Percentiles rank a stretch among this genome's conserved stretches.
Conservation (phyloP, 2,888 invertebrate species). For the Aphidoletes aphidimyza region DNA sequence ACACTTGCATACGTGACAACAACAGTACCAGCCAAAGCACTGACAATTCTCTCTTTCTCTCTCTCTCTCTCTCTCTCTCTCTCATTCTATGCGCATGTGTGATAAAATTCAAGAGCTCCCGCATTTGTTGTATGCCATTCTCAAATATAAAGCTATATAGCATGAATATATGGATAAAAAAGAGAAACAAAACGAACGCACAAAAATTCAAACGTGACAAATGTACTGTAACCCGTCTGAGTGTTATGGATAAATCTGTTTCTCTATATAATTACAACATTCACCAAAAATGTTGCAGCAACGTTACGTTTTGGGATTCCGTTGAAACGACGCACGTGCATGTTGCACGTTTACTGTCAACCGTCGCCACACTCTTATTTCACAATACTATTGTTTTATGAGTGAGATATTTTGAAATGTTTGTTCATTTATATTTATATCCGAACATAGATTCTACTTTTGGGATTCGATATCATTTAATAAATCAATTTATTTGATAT, state of each 20-base stretch:
- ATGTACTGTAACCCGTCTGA: conserved; percentile 27
- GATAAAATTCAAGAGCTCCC: background rate
- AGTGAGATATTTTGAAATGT: no score
- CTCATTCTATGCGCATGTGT: conserved; percentile 7
- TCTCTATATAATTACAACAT: conserved; percentile 16
- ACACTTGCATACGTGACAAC: background rate
- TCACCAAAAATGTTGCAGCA: background rate
- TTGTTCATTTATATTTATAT: no score
- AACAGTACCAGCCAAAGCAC: background rate
- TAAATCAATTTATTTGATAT: no score
- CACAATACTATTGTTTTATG: no score
- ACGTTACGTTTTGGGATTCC: background rate
- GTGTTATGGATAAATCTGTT: background rate
- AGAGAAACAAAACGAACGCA: background rate
- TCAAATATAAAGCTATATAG: background rate
- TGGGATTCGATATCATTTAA: no score
- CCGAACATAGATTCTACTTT: no score
- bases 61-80: conserved; percentile 1
- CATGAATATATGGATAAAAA: no score
- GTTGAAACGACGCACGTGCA: background rate
- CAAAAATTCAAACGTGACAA: background rate
- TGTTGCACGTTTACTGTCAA: background rate
- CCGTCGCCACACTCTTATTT: no score
- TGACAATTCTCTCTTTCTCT: conserved; percentile 9
- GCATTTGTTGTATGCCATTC: background rate